phyloP scores from a whole-genome alignment of 2,797 vertebrate species.

The Varecia variegata region DNA sequence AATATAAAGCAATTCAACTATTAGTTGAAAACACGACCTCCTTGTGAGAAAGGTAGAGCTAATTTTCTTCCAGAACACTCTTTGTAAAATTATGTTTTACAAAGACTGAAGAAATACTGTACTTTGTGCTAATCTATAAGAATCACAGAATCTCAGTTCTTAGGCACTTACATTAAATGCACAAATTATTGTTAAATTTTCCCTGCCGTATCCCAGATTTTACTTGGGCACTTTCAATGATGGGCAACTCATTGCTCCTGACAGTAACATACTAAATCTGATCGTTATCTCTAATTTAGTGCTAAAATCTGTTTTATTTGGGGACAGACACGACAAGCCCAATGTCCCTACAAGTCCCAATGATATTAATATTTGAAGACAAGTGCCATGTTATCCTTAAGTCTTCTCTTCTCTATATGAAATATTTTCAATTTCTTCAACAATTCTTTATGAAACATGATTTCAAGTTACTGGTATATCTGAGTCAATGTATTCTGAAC shows the following conservation, averaged over 20 bases:
- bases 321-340: not conserved
- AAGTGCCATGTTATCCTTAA: not conserved
- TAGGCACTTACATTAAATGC: not conserved
- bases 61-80: not conserved
- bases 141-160: not conserved
- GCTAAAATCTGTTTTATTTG: not conserved
- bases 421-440: conserved; percentile 12
- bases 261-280: not conserved
- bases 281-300: not conserved
- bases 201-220: not conserved
- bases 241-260: not conserved
- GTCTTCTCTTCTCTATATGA: not conserved
- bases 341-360: not conserved
- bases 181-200: not conserved
- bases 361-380: conserved; percentile 5
- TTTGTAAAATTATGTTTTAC: not conserved
- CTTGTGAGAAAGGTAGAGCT: not conserved
- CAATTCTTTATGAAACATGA: not conserved
- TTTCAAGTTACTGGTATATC: conserved; percentile 24
- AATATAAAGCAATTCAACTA: not conserved
- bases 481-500: not conserved
- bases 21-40: not conserved
- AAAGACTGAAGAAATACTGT: not conserved
- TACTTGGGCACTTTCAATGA: not conserved
- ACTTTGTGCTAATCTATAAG: not conserved